These are phyloP conservation scores for Spheniscus mendiculus DNA, from an alignment of 2,113 vertebrate species.

Conservation along the genomic window DNA sequence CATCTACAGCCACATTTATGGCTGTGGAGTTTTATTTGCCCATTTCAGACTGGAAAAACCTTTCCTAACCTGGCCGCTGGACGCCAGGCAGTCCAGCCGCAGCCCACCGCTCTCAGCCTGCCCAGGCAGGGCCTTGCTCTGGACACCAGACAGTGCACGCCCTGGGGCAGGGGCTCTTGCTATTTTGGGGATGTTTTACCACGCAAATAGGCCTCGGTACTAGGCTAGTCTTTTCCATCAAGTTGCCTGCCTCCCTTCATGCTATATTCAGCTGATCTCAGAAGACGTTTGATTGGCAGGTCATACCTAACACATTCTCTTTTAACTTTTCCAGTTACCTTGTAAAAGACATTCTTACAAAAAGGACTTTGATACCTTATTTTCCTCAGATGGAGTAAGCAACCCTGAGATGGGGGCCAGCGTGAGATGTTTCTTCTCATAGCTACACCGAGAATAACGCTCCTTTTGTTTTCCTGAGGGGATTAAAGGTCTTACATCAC, in stretches of 20 bases:
- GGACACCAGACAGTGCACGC: not conserved
- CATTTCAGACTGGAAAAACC: not conserved
- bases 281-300: not conserved
- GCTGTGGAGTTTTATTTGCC: not conserved
- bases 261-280: not conserved
- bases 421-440: not conserved
- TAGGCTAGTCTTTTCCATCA: not conserved
- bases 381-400: not conserved
- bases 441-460: not conserved
- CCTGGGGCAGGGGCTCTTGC: not conserved
- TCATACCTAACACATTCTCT: not conserved
- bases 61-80: not conserved
- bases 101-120: not conserved
- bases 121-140: not conserved
- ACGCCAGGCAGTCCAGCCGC: not conserved
- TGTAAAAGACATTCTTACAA: not conserved
- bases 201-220: too few relatives aligned
- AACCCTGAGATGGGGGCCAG: not conserved
- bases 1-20: not conserved
- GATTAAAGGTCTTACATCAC: not conserved
- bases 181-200: not conserved
- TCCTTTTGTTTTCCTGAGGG: not conserved
- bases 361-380: not conserved
- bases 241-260: not conserved
- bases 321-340: not conserved